phyloP scores from a whole-genome alignment of 2,888 invertebrate genomes.

The Platycheirus albimanus region DNA sequence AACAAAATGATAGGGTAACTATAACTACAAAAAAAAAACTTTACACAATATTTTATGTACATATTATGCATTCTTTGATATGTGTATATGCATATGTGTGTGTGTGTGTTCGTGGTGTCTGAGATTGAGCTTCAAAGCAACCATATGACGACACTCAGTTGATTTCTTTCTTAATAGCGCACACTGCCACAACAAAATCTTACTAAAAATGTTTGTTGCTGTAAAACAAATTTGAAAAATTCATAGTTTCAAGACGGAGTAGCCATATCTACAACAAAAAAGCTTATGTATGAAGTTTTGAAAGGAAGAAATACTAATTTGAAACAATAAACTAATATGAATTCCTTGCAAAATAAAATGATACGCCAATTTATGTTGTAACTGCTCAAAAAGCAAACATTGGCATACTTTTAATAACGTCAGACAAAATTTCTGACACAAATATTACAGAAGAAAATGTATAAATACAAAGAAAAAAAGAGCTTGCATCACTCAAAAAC shows the following conservation, averaged over 20 bases:
- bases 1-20: slow-evolving; percentile 41
- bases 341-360: too few species aligned
- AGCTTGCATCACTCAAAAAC: too few species aligned
- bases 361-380: too few species aligned
- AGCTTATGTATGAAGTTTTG: too few species aligned
- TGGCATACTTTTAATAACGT: too few species aligned
- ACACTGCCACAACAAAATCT: slow-evolving; percentile 40
- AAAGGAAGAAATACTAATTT: too few species aligned
- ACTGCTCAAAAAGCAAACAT: too few species aligned
- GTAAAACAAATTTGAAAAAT: slow-evolving; percentile 8
- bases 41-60: slow-evolving; percentile 42
- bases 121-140: slow-evolving; percentile 29
- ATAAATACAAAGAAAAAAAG: too few species aligned
- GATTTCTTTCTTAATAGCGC: slow-evolving; percentile 57
- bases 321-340: too few species aligned
- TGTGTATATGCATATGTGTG: slow-evolving; percentile 49
- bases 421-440: too few species aligned
- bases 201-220: slow-evolving; percentile 11
- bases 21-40: slow-evolving; percentile 48
- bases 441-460: too few species aligned
- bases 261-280: slow-evolving; percentile 21
- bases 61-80: slow-evolving; percentile 45
- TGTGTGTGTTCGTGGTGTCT: too few species aligned
- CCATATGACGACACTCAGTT: slow-evolving; percentile 21
- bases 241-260: slow-evolving; percentile 3